Evolutionary conservation across 2,797 vertebrate species (phyloP).

Genomic region (Pelochelys cantorii): DNA sequence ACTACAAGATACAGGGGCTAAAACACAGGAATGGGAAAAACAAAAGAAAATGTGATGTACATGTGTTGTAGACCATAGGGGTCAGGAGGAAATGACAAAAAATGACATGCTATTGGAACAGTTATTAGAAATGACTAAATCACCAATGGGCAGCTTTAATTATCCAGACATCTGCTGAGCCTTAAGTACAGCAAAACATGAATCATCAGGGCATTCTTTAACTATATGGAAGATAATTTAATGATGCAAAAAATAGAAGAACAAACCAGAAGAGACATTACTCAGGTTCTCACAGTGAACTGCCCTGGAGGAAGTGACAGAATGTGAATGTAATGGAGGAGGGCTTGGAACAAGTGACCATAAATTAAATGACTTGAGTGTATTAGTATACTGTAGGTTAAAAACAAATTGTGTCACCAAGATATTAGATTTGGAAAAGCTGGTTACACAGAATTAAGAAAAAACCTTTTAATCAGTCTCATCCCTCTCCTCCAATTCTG

Average conservation of each 20-base stretch:
- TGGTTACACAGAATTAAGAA: not conserved
- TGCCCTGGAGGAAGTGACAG: not conserved
- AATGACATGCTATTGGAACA: slow-evolving; percentile 2
- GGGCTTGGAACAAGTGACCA: not conserved
- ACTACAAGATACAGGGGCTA: not conserved
- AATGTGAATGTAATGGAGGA: not conserved
- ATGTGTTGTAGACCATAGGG: not conserved
- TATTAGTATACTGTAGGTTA: not conserved
- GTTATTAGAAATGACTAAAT: slow-evolving; percentile 13
- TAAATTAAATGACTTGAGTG: not conserved
- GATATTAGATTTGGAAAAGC: not conserved
- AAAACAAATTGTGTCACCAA: not conserved
- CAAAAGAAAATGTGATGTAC: not conserved
- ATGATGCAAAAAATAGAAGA: not conserved
- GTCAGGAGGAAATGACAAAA: not conserved
- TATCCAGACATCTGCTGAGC: slow-evolving; percentile 42
- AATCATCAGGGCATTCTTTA: slow-evolving; percentile 25
- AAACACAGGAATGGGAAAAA: slow-evolving; percentile 21
- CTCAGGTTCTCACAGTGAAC: not conserved
- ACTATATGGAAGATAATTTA: not conserved
- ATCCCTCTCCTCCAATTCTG: not conserved
- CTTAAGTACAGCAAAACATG: slow-evolving; percentile 35
- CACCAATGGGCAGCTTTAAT: slow-evolving; percentile 36
- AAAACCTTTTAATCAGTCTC: not conserved
- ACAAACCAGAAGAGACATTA: not conserved